Evolutionary conservation across 2,113 vertebrate species (phyloP).

Genomic region (Phylloscopus whistleri): DNA sequence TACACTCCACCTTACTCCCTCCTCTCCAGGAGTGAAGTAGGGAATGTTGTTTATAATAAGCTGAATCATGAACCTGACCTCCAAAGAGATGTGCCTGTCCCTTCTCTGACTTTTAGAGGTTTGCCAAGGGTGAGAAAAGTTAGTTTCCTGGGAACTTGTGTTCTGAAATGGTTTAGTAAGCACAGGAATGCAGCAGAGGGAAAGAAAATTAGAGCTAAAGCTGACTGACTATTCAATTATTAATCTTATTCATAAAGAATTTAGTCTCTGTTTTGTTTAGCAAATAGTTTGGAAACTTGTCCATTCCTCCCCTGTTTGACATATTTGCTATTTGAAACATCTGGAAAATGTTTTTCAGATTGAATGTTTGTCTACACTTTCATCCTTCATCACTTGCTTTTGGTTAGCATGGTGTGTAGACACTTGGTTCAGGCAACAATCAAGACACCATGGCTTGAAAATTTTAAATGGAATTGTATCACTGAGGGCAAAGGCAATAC

Average conservation of each 20-base stretch:
- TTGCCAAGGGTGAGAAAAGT: neutral
- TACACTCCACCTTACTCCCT: neutral
- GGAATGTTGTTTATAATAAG: neutral
- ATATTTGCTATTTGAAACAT: neutral
- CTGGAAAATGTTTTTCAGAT: neutral
- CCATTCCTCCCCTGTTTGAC: neutral
- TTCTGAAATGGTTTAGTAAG: neutral
- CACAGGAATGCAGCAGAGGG: neutral
- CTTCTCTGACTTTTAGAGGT: neutral
- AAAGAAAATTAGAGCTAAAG: neutral
- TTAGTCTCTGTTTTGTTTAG: neutral
- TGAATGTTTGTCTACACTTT: accelerated
- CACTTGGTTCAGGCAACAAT: neutral
- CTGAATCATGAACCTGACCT: neutral
- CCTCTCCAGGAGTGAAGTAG: neutral
- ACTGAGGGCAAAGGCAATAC: accelerated
- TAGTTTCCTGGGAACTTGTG: neutral
- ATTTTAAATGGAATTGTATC: neutral
- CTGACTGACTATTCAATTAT: constrained; percentile 24
- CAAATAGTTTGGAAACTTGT: neutral
- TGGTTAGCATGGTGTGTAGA: neutral
- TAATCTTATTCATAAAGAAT: constrained; percentile 29
- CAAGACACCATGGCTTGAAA: neutral
- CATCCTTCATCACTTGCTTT: neutral
- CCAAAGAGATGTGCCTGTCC: neutral